Percentiles rank a stretch among this genome's conserved stretches.
Conservation (phyloP, 2,888 invertebrate genomes). For the Lithophane socia region DNA sequence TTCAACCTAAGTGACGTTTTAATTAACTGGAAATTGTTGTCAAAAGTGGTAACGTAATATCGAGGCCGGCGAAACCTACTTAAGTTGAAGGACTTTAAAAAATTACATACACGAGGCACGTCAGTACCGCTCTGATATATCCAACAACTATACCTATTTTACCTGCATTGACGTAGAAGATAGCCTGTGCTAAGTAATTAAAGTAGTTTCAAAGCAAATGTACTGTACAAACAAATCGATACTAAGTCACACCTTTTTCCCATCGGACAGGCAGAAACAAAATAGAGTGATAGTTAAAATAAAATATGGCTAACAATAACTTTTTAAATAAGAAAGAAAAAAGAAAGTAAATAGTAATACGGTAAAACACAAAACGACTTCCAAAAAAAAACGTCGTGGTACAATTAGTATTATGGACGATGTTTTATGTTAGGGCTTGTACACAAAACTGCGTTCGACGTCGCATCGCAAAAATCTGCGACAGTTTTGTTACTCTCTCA, state of each 20-base stretch:
- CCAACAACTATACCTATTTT: slow-evolving; percentile 11
- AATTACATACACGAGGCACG: slow-evolving; percentile 8
- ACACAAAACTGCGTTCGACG: too few species aligned
- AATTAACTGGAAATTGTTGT: not conserved
- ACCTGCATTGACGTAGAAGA: slow-evolving; percentile 44
- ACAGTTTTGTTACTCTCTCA: too few species aligned
- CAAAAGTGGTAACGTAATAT: not conserved
- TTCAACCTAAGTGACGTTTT: too few species aligned
- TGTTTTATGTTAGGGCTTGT: too few species aligned
- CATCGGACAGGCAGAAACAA: not conserved
- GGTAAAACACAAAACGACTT: too few species aligned
- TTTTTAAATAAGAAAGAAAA: too few species aligned
- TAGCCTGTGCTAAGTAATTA: slow-evolving; percentile 25
- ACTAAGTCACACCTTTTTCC: not conserved
- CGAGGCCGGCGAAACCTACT: not conserved
- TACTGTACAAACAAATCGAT: slow-evolving; percentile 26
- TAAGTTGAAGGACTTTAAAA: slow-evolving; percentile 21
- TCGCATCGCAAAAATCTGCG: too few species aligned
- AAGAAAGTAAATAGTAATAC: too few species aligned
- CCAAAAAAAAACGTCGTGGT: too few species aligned
- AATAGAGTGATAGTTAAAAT: not conserved
- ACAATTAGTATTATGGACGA: too few species aligned
- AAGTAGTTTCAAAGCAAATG: slow-evolving; percentile 14
- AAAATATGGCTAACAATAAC: not conserved
- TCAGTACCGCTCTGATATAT: not conserved